Conservation (phyloP, 23 tunicate species). For the Ciona savignyi region DNA sequence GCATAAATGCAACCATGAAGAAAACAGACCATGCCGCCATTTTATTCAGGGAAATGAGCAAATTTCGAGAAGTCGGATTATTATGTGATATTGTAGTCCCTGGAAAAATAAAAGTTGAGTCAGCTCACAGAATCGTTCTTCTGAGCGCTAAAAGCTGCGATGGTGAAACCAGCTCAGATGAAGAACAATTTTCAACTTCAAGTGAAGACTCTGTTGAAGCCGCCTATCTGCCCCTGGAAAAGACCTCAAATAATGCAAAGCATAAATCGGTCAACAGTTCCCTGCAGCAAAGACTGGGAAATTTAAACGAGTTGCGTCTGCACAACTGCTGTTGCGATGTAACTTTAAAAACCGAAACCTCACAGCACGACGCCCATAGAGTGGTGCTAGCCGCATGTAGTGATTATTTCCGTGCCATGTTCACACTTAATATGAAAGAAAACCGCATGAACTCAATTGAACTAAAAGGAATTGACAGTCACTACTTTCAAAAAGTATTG, state of each 20-base stretch:
- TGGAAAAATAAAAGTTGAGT: constrained; percentile 25
- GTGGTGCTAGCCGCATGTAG: constrained; percentile 88
- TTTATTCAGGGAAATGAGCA: constrained; percentile 57
- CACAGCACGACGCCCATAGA: constrained; percentile 51
- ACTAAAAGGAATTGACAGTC: constrained; percentile 27
- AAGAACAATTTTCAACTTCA: background rate
- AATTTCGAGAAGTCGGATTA: constrained; percentile 60
- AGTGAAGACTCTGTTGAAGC: constrained; percentile 26
- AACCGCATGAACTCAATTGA: constrained; percentile 17
- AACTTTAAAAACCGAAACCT: constrained; percentile 38
- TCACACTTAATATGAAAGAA: constrained; percentile 72
- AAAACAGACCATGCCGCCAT: constrained; percentile 44
- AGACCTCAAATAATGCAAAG: background rate
- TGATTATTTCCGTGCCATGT: constrained; percentile 83
- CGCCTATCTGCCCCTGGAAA: constrained; percentile 25
- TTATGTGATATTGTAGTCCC: constrained; percentile 62
- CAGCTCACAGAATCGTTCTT: constrained; percentile 66
- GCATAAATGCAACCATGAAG: too few relatives aligned
- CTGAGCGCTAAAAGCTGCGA: constrained; percentile 43
- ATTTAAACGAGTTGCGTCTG: constrained; percentile 39
- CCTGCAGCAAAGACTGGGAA: constrained; percentile 26
- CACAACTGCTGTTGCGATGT: constrained; percentile 66
- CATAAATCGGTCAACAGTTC: constrained; percentile 1
- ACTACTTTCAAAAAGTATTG: constrained; percentile 21
- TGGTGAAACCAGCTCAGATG: background rate